These are phyloP conservation scores for Lingula anatina DNA, from an alignment of 2,888 invertebrate genomes.

Conservation along the genomic window DNA sequence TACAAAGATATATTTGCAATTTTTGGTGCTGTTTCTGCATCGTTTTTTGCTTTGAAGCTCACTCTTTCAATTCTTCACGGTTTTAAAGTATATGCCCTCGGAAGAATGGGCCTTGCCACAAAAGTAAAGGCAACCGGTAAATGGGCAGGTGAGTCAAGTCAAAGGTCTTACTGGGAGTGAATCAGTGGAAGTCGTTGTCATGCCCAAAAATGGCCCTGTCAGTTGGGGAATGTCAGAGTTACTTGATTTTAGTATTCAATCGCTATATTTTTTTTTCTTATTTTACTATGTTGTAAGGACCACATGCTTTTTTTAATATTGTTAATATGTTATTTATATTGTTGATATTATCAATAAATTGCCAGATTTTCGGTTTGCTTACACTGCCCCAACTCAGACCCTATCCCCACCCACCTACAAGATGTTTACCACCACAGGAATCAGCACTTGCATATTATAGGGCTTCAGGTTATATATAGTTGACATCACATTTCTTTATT, in stretches of 20 bases:
- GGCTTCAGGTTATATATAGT: too few species aligned
- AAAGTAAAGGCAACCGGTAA: constrained; percentile 67
- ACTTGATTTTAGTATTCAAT: not conserved
- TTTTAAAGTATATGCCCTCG: constrained; percentile 19
- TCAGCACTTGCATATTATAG: too few species aligned
- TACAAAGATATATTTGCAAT: constrained; percentile 11
- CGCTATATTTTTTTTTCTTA: not conserved
- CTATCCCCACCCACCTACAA: too few species aligned
- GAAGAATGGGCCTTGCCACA: constrained; percentile 28
- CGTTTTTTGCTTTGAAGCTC: constrained; percentile 14
- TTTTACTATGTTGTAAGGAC: not conserved
- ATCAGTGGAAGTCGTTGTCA: not conserved
- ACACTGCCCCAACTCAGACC: too few species aligned
- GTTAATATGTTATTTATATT: too few species aligned
- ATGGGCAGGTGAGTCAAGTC: constrained; percentile 71
- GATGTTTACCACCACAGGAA: too few species aligned
- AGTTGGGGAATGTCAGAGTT: not conserved
- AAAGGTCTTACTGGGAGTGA: not conserved
- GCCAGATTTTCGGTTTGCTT: too few species aligned
- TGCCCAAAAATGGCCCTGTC: not conserved
- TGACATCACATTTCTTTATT: too few species aligned
- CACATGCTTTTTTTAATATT: constrained; percentile 3
- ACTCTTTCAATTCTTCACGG: constrained; percentile 12
- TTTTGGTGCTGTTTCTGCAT: constrained; percentile 9
- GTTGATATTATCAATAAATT: too few species aligned